Conservation (phyloP, 2,888 invertebrate species). For the Scelioninae gen. 1 region DNA sequence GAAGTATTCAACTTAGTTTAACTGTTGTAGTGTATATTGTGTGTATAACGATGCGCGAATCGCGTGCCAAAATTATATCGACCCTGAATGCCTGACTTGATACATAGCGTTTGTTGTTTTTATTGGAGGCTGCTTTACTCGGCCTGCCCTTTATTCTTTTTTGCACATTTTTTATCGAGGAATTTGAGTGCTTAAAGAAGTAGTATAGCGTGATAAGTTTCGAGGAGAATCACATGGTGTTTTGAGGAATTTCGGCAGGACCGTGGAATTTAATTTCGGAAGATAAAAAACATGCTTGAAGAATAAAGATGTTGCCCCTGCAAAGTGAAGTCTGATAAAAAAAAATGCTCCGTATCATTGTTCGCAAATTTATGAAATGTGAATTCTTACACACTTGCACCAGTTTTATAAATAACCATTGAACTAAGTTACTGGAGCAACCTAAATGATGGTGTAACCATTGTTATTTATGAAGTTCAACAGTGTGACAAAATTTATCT, state of each 20-base stretch:
- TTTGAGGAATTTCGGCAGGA: conserved; percentile 69
- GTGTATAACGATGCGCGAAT: conserved; percentile 75
- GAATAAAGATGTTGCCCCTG: conserved; percentile 60
- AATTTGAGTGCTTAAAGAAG: conserved; percentile 60
- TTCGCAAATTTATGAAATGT: conserved; percentile 13
- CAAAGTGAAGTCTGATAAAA: conserved; percentile 16
- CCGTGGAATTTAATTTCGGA: conserved; percentile 49
- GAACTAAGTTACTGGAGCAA: neutral
- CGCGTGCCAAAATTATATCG: conserved; percentile 82
- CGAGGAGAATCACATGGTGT: conserved; percentile 54
- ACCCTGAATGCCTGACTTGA: conserved; percentile 77
- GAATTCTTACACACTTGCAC: neutral
- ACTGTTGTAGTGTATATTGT: conserved; percentile 57
- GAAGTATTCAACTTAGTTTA: conserved; percentile 40
- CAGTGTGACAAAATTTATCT: neutral
- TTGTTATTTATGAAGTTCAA: neutral
- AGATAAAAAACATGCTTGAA: conserved; percentile 54
- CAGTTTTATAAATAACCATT: conserved; percentile 1
- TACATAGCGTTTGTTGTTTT: conserved; percentile 76
- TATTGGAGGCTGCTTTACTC: conserved; percentile 71
- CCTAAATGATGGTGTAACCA: neutral
- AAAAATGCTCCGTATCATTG: neutral
- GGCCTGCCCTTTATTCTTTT: conserved; percentile 53
- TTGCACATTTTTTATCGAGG: conserved; percentile 44
- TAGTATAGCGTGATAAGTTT: conserved; percentile 57